Evolutionary conservation across 2,797 vertebrate genomes (phyloP), one percentile per base, ranked within the genome.

Genomic region (Jordanella pulchra): DNA sequence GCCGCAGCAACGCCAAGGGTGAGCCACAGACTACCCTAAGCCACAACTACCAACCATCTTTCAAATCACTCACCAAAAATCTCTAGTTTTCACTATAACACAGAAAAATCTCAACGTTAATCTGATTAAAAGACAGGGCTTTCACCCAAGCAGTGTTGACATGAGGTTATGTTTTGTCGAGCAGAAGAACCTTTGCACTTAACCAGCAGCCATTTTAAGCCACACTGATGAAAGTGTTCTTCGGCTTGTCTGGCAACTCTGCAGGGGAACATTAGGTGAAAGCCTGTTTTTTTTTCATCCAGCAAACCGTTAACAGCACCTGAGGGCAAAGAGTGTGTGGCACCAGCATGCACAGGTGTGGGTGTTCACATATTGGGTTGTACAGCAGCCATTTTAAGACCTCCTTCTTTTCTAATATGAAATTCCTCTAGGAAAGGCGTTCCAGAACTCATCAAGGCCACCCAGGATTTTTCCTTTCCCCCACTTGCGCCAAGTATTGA

Each of bases 391-490:
- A 92, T 91, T 90, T 92, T 91, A 87, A 88, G 74, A 83, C 76
- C 67, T 85, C 67, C 65, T 79, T 82, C 91, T 90, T 87, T 82
- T 73, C 83, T 88, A 82, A 83, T 87, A 87, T 86, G 87, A 87
- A 89, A 93, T 91, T 93, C 93, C 93, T 93, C 70, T 56, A 91
- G 92, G 91, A 92, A 87, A 90, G 84, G 69, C 71, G 32, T 76
- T 93, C 88, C 88, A 92, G 85, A 90, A 92, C 88, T 93, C 89
- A 91, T 93, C 90, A 86, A 92, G 93, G 91, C 93, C 93, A 94
- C 93, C 91, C 89, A 94, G 89, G 91, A 90, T 93, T 92, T 93
- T 91, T 90, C 81, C 83, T 79, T 91, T 82, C 84, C 85, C 86
- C 86, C 85, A 85, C 89, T 89, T 83, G 83, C 83, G 88, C 90